These are phyloP conservation scores for Magallana gigas DNA, from an alignment of 1,140 invertebrate species.

Conservation along the genomic window DNA sequence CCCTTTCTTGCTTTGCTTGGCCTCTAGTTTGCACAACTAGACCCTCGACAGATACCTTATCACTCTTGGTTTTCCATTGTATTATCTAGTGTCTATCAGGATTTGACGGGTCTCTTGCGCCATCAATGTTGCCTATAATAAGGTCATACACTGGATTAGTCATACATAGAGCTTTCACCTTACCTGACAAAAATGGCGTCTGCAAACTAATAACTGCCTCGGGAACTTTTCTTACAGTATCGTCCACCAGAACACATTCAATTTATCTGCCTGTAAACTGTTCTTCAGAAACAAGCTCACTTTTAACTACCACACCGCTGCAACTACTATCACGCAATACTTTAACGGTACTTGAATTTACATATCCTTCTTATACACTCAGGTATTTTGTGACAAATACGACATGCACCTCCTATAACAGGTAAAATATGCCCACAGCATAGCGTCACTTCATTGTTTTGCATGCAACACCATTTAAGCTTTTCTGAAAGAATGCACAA, in stretches of 20 bases:
- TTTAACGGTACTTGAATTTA: not conserved
- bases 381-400: conserved; percentile 1
- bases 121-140: conserved; percentile 57
- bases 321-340: conserved; percentile 57
- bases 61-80: not conserved
- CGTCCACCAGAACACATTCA: conserved; percentile 49
- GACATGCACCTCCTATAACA: not conserved
- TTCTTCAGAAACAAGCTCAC: not conserved
- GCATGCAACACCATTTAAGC: not conserved
- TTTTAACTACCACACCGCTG: conserved; percentile 44
- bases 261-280: conserved; percentile 15
- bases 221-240: not conserved
- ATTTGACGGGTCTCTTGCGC: conserved; percentile 22
- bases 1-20: not conserved
- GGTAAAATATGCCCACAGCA: conserved; percentile 27
- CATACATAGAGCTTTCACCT: conserved; percentile 47
- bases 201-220: too few relatives aligned
- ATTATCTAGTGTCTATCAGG: not conserved
- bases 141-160: conserved; percentile 55
- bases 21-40: conserved; percentile 18
- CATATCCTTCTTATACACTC: conserved; percentile 17
- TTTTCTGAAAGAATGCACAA: not conserved
- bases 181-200: conserved; percentile 50
- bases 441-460: not conserved
- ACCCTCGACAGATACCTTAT: not conserved